Evolutionary conservation across 1,140 invertebrate genomes (phyloP), one percentile per base, ranked within the genome.

Genomic region (Bathynomus jamesi): DNA sequence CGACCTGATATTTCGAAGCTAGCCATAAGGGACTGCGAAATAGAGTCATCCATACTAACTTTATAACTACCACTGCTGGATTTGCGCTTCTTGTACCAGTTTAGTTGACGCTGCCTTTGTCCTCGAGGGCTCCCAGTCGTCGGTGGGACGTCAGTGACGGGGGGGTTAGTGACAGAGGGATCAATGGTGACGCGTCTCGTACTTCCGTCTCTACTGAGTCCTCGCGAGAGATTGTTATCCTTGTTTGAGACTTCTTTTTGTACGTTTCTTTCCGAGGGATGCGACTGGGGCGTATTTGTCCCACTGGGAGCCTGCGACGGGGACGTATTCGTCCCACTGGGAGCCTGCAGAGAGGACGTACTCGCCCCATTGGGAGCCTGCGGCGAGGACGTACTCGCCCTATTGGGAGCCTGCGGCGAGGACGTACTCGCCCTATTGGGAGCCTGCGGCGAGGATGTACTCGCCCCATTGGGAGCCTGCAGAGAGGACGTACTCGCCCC

Each of bases 1-100:
- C 66, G 72, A 60, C 76, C 76, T 31, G 69, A 60, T 5, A 77
- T 65, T 65, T 77, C 76, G 61, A 77, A 74, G 29, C 76, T 77
- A 27, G 76, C 73, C 72, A 77, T 74, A 4, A 77, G 29, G 24
- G 70, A 69, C 31, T 73, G 72, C 30, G 71, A 71, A 28, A 77
- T 31, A 28, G 76, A 77, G 28, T 77, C 76, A 60, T 77, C 76
- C 17, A 73, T 61, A 67, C 76, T 77, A 25, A 74, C 65, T 32
- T 74, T 77, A 65, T 28, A 28, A n/a, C 63, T 28, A 28, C 63
- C 17, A 30, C 29, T 65, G 11, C 63, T 28, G n/a, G 63, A 13
- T 28, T 28, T 65, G 25, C 27, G 29, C 29, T 28, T n/a, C 27
- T 28, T 30, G 29, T 65, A 7, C 27, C 63, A 63, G 24, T 63